Evolutionary conservation across 2,113 vertebrate genomes (phyloP), one percentile per base, ranked within the genome.

Genomic region (Climacteris rufus): DNA sequence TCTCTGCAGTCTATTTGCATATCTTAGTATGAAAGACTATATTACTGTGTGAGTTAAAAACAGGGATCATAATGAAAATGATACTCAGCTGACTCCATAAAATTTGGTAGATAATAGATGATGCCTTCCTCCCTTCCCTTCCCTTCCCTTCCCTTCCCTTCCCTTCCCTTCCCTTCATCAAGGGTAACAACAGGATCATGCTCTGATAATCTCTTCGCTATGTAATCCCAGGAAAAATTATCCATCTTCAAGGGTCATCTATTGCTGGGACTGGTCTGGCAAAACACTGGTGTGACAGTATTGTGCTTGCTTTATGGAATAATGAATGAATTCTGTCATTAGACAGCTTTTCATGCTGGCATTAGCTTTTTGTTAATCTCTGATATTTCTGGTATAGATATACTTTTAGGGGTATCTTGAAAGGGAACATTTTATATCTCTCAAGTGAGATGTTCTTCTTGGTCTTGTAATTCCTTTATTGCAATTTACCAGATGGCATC

Each of bases 111-210:
- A 17, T 76, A 52, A 47, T 33, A 69, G 11, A 18, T 63, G 2
- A 6, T 30, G 1, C n/a, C 0, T 40, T 0, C 49, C 0, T 50
- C 19, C 54, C 35, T 59, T 57, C 78, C 63, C 39, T 13, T 35
- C 45, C n/a, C n/a, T 40, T n/a, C 17, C 35, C 27, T 39, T 20
- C 56, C 45, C 12, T 25, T 33, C 44, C n/a, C n/a, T n/a, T n/a
- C n/a, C n/a, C n/a, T 40, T n/a, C 17, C 35, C 27, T 39, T 20
- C 56, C 45, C 12, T 25, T 33, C 44, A 18, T 31, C 74, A 52
- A 64, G 23, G 6, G 10, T 66, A 54, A 33, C 9, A 59, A 77
- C 15, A 64, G 21, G 8, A n/a, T 91, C 69, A n/a, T 79, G 10
- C 30, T 78, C 5, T 60, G 23, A 40, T 72, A 47, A 70, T 50